phyloP scores from a whole-genome alignment of 2,797 vertebrate species.

The Monodelphis domestica region DNA sequence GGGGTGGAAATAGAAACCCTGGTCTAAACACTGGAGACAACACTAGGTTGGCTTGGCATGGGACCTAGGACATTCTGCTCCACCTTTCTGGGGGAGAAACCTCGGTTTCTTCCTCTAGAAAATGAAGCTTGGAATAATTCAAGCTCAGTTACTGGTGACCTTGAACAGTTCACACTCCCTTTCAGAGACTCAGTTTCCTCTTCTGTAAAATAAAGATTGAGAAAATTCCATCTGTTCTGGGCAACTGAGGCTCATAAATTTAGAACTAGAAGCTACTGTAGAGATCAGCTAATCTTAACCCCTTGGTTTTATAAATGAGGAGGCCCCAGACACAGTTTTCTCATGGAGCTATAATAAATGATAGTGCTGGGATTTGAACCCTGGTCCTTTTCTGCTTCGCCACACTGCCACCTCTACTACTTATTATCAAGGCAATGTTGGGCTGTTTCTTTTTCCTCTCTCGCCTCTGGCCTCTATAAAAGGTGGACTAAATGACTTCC shows the following conservation, averaged over 20 bases:
- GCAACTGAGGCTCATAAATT: neutral
- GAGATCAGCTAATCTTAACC: neutral
- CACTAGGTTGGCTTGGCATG: conserved; percentile 51
- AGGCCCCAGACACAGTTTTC: neutral
- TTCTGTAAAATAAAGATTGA: neutral
- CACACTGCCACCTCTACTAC: neutral
- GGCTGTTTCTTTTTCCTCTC: neutral
- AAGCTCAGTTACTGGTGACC: neutral
- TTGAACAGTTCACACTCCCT: neutral
- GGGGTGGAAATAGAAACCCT: conserved; percentile 53
- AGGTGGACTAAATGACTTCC: neutral
- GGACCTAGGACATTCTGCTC: neutral
- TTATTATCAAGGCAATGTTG: neutral
- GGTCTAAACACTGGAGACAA: conserved; percentile 73
- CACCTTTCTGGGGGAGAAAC: neutral
- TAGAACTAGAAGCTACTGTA: neutral
- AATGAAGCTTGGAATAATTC: neutral
- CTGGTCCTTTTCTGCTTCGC: neutral
- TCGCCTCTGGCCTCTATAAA: neutral
- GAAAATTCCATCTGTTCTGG: neutral
- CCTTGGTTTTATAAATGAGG: neutral
- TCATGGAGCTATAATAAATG: neutral
- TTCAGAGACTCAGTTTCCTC: neutral
- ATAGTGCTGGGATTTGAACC: neutral
- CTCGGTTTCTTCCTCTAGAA: neutral